Conservation (phyloP, 2,113 vertebrate genomes). For the Oreochromis aureus region DNA sequence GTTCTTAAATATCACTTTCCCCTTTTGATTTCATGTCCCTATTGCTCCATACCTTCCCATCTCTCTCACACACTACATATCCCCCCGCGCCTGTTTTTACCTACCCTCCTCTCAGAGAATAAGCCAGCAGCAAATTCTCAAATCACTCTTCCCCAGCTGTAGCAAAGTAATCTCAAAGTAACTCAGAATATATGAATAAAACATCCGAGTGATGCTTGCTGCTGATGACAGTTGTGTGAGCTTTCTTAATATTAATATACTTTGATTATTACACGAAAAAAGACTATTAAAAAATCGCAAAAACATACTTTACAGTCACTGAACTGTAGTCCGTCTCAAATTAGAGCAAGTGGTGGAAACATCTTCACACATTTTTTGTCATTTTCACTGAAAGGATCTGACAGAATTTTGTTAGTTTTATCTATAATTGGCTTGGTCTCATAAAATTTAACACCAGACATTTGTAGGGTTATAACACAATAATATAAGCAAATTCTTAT, state of each 20-base stretch:
- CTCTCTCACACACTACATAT: not conserved
- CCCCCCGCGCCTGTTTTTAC: not conserved
- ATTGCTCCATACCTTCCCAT: not conserved
- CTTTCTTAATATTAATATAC: not conserved
- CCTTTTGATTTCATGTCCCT: slow-evolving; percentile 45
- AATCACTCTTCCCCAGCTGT: not conserved
- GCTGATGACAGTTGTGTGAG: not conserved
- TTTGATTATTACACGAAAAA: not conserved
- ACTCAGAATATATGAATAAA: not conserved
- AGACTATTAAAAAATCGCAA: not conserved
- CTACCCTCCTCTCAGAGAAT: not conserved
- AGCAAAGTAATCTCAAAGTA: slow-evolving; percentile 7
- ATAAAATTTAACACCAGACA: not conserved
- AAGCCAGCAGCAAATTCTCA: slow-evolving; percentile 8
- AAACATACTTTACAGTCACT: not conserved
- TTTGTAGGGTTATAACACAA: not conserved
- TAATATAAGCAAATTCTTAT: not conserved
- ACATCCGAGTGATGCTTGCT: not conserved
- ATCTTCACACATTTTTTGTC: not conserved
- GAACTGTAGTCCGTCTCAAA: not conserved
- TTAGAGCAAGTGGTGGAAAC: not conserved
- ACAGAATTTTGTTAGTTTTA: not conserved
- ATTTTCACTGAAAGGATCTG: not conserved
- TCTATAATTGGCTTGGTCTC: not conserved
- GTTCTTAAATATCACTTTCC: slow-evolving; percentile 8